Percentiles rank a stretch among this genome's conserved stretches.
phyloP scores from a whole-genome alignment of 2,888 invertebrate genomes.

The Hymenopus coronatus region DNA sequence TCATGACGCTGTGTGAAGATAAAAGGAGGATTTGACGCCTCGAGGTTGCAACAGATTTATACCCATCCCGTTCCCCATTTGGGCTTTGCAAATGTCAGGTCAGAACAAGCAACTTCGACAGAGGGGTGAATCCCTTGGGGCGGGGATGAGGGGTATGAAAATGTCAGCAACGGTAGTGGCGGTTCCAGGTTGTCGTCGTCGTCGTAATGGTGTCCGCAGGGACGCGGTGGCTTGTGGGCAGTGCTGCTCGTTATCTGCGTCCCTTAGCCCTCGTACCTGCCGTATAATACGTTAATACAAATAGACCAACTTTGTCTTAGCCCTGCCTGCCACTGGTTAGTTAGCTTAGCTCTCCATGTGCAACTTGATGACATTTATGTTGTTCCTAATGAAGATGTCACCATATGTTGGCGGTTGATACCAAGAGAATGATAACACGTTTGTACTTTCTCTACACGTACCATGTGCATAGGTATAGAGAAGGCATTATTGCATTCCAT shows the following conservation, averaged over 20 bases:
- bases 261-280: neutral
- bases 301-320: constrained; percentile 5
- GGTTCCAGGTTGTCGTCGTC: constrained; percentile 9
- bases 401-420: too few species aligned
- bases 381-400: too few species aligned
- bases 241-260: neutral
- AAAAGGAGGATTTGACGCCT: neutral
- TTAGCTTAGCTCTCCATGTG: neutral
- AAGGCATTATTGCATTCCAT: too few species aligned
- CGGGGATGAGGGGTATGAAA: constrained; percentile 24
- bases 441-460: too few species aligned
- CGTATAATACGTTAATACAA: constrained; percentile 8
- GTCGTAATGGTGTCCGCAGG: constrained; percentile 27
- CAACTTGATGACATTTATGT: too few species aligned
- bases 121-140: constrained; percentile 17
- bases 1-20: neutral
- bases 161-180: constrained; percentile 27
- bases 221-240: constrained; percentile 10
- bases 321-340: neutral
- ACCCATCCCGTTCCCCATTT: constrained; percentile 23
- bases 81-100: constrained; percentile 32
- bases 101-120: constrained; percentile 18
- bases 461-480: too few species aligned
- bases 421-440: too few species aligned
- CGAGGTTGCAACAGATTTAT: constrained; percentile 21